Base-by-base conservation (phyloP, 2,888 invertebrate species). In the Leptarthrus brevirostris region DNA sequence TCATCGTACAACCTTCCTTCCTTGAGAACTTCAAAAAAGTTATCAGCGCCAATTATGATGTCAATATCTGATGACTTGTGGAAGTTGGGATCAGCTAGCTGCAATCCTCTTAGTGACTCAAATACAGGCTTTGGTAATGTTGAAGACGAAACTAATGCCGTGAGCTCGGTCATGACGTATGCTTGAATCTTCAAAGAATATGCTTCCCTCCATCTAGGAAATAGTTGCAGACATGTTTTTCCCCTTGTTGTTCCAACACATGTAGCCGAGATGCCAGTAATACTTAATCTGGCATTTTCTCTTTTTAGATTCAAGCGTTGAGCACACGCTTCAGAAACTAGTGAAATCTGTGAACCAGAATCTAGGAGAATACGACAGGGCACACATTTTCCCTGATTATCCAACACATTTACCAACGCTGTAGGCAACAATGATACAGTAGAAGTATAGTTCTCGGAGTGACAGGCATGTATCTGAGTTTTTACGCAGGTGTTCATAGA, bases 361-460 rank as follows among this genome's bases (percentile, higher is more conserved):
- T 61, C 61, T 3, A 61, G 4, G 4, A 61, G 18, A 56, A 56
- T 56, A 12, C 56, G 56, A 30, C 24, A 26, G 24, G n/a, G 2
- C 5, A 24, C 24, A 22, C 10, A 3, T 4, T 30, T 3, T 4
- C 26, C 26, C 4, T 56, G 2, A 24, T 2, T 2, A 26, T 56
- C 56, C 4, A n/a, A 3, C 3, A 56, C 24, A 3, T 30, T 3
- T 2, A 26, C 56, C 24, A 26, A 3, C 3, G 56, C 56, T 2
- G 5, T 56, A 3, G 26, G 56, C 8, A 56, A 26, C 3, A 56
- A 16, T 18, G 16, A 2, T 8, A 34, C 10, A 10, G 10, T 34
- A 34, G 36, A 34, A 34, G 5, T 10, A 34, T 34, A 8, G 6
- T 34, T 34, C 10, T 10, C 6, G 10, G 6, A 8, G 5, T 34